A percentile compares a stretch with the other conserved stretches of the same genome.
Evolutionary conservation across 2,888 invertebrate genomes (phyloP).

Genomic region (Apamea epomidion): DNA sequence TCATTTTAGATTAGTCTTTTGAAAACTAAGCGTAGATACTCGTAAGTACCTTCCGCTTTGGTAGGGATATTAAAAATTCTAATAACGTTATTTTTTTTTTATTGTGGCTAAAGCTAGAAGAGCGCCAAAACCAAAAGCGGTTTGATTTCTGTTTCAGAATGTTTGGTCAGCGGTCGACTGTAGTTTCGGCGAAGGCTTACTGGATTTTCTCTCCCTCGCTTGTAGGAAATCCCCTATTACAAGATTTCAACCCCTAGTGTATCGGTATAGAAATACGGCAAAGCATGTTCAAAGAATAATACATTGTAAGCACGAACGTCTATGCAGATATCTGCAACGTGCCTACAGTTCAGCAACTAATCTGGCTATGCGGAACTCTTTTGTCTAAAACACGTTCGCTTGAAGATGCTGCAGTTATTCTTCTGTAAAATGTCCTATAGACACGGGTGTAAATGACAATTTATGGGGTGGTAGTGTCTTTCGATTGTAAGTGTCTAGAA

Average conservation of each 20-base stretch:
- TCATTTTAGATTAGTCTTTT: not conserved
- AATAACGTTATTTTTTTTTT: no score
- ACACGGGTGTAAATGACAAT: not conserved
- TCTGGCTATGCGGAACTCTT: constrained; percentile 36
- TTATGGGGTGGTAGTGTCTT: not conserved
- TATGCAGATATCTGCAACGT: constrained; percentile 49
- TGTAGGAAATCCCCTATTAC: not conserved
- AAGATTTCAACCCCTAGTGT: not conserved
- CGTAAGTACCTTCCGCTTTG: no score
- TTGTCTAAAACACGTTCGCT: constrained; percentile 33
- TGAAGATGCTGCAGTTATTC: constrained; percentile 3
- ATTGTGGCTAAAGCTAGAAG: not conserved
- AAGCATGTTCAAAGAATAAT: constrained; percentile 30
- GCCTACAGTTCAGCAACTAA: constrained; percentile 45
- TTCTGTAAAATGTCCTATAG: not conserved
- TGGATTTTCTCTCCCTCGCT: not conserved
- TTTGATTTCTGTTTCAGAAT: not conserved
- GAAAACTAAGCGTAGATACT: no score
- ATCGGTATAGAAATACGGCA: not conserved
- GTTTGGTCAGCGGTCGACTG: not conserved
- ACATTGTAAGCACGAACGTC: constrained; percentile 32
- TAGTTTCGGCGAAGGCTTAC: not conserved
- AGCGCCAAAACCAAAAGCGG: not conserved
- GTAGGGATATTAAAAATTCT: not conserved
- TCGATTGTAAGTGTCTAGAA: not conserved